Evolutionary conservation across 2,888 invertebrate genomes (phyloP), one percentile per base, ranked within the genome.

Genomic region (Pasiphila rectangulata): DNA sequence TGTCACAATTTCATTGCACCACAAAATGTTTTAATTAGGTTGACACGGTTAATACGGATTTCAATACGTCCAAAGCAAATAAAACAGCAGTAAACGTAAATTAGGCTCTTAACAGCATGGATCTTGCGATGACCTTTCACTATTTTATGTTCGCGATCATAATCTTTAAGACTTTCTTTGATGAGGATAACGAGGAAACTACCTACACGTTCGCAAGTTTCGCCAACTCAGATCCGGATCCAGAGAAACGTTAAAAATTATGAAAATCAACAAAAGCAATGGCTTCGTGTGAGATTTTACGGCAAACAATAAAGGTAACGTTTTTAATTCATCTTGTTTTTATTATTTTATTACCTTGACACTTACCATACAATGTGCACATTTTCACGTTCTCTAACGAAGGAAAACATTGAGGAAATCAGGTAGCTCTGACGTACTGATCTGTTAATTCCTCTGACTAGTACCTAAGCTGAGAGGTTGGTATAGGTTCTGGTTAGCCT

Each of bases 91-190:
- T 23, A 20, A 48, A 56, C 49, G 42, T 46, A 53, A 54, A 52
- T 57, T 43, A 46, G 48, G 32, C 30, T 36, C 43, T 51, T 6
- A 16, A 35, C 38, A 51, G 43, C 48, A 78, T 79, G 72, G 66
- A 73, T 53, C 25, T 64, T 25, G 38, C 65, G 21, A 46, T 63
- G 46, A 27, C 65, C n/a, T 57, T 73, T 30, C 78, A 78, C 56
- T 74, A 68, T 37, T 25, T 71, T 12, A 65, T 71, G 0, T 56
- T 72, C 24, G 57, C 66, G 4, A 16, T 72, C 25, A 56, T 77
- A 13, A 3, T 69, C 24, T 69, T 66, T 44, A 54, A 55, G 34
- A 53, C 55, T 17, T 7, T 62, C 9, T 52, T 51, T 24, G 51
- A 52, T 6, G 38, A 45, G 13, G 51, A 55, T 2, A 45, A 52